Conservation (phyloP, 2,888 invertebrate genomes). For the Conops quadrifasciatus region DNA sequence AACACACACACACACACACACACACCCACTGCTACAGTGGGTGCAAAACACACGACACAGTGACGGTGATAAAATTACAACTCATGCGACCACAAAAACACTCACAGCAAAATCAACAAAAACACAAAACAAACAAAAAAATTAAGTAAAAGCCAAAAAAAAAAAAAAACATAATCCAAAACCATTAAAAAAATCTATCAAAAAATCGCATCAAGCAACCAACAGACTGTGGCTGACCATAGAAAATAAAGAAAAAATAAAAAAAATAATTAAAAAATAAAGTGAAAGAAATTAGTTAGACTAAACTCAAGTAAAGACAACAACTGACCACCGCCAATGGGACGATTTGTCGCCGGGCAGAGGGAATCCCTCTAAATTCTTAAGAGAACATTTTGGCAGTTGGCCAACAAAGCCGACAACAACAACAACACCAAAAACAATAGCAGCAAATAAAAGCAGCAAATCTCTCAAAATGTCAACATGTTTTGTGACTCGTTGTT, state of each 20-base stretch:
- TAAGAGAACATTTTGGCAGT: conserved; percentile 8
- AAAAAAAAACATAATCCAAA: not conserved
- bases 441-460: not conserved
- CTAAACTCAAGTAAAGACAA: too few relatives aligned
- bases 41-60: conserved; percentile 16
- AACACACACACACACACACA: not conserved
- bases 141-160: not conserved
- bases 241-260: not conserved
- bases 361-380: conserved; percentile 9
- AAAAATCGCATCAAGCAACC: not conserved
- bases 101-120: not conserved
- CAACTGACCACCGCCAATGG: too few relatives aligned
- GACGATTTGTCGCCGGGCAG: not conserved
- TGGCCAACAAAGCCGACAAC: not conserved
- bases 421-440: too few relatives aligned
- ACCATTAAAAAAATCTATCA: too few relatives aligned
- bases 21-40: not conserved
- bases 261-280: conserved; percentile 22
- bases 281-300: not conserved
- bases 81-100: not conserved
- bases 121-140: not conserved
- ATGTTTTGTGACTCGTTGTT: conserved; percentile 8
- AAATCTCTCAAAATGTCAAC: conserved; percentile 10
- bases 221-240: not conserved
- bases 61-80: conserved; percentile 29